phyloP scores from a whole-genome alignment of 2,113 vertebrate species.

The Paramisgurnus dabryanus region DNA sequence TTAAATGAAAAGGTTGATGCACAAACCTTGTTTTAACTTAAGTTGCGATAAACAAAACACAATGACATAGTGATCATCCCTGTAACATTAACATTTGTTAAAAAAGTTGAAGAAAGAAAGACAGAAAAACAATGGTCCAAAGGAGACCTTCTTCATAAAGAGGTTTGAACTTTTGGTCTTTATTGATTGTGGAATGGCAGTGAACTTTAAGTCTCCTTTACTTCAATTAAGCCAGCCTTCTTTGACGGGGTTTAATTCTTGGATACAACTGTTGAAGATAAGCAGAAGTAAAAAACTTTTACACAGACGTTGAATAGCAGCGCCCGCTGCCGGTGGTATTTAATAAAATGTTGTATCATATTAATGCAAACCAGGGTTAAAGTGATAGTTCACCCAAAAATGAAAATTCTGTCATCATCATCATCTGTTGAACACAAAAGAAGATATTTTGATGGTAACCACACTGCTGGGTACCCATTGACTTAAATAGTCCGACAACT shows the following conservation, averaged over 20 bases:
- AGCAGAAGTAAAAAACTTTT: neutral
- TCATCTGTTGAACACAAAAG: too few species aligned
- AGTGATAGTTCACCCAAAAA: too few species aligned
- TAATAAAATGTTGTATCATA: neutral
- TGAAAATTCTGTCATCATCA: too few species aligned
- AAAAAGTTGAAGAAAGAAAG: neutral
- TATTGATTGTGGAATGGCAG: neutral
- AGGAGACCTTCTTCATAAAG: neutral
- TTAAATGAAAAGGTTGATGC: neutral
- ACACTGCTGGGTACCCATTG: too few species aligned
- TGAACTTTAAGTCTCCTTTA: neutral
- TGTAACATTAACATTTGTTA: neutral
- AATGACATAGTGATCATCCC: neutral
- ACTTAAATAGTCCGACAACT: too few species aligned
- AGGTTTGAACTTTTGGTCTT: neutral
- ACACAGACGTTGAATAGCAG: too few species aligned
- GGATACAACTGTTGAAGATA: slow-evolving; percentile 87
- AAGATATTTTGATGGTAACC: too few species aligned
- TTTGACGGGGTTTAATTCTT: slow-evolving; percentile 94
- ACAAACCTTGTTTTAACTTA: neutral
- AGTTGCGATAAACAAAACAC: neutral
- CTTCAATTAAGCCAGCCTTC: slow-evolving; percentile 85
- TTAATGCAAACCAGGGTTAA: too few species aligned
- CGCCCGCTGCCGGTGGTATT: neutral
- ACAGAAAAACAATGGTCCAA: too few species aligned